Percentiles rank a stretch among this genome's conserved stretches.
These are phyloP conservation scores for Melipona quadrifasciata DNA, from an alignment of 1,140 invertebrate species.

Conservation along the genomic window DNA sequence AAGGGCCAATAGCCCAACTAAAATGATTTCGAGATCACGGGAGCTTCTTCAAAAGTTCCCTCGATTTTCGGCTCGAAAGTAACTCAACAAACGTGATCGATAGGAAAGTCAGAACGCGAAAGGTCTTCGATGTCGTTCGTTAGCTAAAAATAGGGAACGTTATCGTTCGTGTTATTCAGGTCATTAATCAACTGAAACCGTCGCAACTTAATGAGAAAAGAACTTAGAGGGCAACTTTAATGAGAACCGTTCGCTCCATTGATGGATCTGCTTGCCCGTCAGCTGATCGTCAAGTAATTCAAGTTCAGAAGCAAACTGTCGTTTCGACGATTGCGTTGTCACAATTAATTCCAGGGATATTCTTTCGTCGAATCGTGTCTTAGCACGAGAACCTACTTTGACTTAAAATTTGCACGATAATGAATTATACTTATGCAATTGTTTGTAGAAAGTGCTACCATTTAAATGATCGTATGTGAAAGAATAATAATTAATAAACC, in stretches of 20 bases:
- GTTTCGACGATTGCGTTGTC: background rate
- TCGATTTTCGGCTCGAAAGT: too few relatives aligned
- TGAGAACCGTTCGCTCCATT: background rate
- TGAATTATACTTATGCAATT: too few relatives aligned
- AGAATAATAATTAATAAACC: too few relatives aligned
- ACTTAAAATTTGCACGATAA: too few relatives aligned
- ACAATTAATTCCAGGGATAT: background rate
- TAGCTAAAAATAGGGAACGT: background rate
- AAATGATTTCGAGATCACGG: too few relatives aligned
- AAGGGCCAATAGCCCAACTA: too few relatives aligned
- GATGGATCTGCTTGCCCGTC: background rate
- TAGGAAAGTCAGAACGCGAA: background rate
- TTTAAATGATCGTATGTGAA: too few relatives aligned
- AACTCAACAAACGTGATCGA: background rate
- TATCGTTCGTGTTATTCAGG: background rate
- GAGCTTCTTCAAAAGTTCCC: too few relatives aligned
- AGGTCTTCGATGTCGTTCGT: background rate
- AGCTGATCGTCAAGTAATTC: background rate
- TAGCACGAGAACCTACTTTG: background rate
- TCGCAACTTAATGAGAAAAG: slow-evolving; percentile 3
- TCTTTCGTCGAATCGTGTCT: background rate
- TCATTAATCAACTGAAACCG: slow-evolving; percentile 4
- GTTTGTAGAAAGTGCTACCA: too few relatives aligned
- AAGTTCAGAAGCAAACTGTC: background rate
- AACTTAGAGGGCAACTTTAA: too few relatives aligned